These are phyloP conservation scores for Plutella xylostella DNA, from an alignment of 2,888 invertebrate genomes.

Conservation along the genomic window DNA sequence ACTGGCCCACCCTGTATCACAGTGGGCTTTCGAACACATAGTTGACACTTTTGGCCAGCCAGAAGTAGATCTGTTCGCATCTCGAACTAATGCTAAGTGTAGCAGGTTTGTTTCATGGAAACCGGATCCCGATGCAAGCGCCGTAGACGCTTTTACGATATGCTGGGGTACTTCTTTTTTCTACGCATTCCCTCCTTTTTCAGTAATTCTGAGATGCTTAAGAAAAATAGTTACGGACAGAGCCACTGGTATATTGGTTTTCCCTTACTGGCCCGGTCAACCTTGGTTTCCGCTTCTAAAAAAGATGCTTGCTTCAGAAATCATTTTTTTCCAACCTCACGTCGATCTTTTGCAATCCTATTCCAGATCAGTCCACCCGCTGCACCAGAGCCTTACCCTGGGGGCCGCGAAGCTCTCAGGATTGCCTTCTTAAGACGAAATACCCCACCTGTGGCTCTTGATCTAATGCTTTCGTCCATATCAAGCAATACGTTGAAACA, in stretches of 20 bases:
- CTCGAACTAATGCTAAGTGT: not conserved
- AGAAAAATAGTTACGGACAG: not conserved
- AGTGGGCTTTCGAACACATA: too few species aligned
- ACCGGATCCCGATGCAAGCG: not conserved
- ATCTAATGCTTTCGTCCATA: slow-evolving; percentile 7
- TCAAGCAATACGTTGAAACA: slow-evolving; percentile 2
- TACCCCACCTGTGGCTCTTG: not conserved
- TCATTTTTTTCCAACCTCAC: not conserved
- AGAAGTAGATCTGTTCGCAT: not conserved
- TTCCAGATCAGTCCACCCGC: not conserved
- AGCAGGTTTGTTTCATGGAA: not conserved
- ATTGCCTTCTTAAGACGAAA: not conserved
- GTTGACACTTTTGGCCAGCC: not conserved
- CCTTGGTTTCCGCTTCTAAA: not conserved
- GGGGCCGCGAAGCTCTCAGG: slow-evolving; percentile 11
- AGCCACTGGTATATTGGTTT: not conserved
- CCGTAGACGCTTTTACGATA: not conserved
- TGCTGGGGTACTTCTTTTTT: not conserved
- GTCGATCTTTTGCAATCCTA: not conserved
- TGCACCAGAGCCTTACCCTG: slow-evolving; percentile 6
- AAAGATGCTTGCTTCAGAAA: not conserved
- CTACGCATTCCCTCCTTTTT: not conserved
- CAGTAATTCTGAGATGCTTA: not conserved
- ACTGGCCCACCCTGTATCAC: too few species aligned
- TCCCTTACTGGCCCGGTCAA: not conserved